Evolutionary conservation across 2,888 invertebrate species (phyloP).

Genomic region (Thysanoteuthis rhombus): DNA sequence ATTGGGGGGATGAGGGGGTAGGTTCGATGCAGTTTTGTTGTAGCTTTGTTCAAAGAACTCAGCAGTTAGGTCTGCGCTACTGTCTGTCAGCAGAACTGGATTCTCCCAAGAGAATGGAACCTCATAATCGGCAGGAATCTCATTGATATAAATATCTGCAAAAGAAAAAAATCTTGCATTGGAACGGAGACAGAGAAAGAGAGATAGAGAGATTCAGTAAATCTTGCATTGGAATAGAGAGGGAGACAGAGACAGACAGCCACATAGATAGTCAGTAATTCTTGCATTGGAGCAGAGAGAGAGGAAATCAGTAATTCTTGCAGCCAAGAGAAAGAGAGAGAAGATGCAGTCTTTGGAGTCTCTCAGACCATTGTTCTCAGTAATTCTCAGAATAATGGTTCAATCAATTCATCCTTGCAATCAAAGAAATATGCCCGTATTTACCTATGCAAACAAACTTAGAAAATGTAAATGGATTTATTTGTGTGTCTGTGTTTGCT

Average conservation of each 20-base stretch:
- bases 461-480: no score
- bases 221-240: neutral
- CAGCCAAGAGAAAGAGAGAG: no score
- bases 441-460: no score
- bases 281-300: neutral
- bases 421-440: no score
- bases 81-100: neutral
- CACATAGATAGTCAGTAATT: no score
- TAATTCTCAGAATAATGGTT: no score
- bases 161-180: neutral
- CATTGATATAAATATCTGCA: constrained; percentile 18
- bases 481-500: no score
- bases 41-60: neutral
- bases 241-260: neutral
- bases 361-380: no score
- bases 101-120: neutral
- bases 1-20: neutral
- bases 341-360: no score
- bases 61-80: constrained; percentile 1
- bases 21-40: neutral
- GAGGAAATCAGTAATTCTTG: no score
- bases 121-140: neutral
- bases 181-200: neutral
- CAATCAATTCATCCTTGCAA: no score
- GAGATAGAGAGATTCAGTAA: neutral